A percentile compares a stretch with the other conserved stretches of the same genome.
phyloP scores from a whole-genome alignment of 2,797 vertebrate species.

The Cuniculus paca region DNA sequence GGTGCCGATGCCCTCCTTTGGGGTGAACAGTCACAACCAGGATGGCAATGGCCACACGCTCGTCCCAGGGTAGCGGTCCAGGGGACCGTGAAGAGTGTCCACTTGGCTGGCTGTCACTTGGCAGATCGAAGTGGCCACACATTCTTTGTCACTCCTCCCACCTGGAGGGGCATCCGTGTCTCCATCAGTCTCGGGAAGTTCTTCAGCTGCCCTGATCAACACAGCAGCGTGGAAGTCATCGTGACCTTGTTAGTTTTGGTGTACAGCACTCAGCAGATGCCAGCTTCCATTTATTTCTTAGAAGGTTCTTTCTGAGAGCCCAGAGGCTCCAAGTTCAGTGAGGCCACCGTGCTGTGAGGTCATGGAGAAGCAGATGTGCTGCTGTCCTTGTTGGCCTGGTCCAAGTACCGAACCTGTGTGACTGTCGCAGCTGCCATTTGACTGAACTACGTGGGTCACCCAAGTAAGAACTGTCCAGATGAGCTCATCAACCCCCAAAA shows the following conservation, averaged over 20 bases:
- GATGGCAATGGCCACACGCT: not conserved
- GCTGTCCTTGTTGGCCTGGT: not conserved
- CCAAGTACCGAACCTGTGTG: not conserved
- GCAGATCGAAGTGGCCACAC: not conserved
- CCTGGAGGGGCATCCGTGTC: not conserved
- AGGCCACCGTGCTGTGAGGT: not conserved
- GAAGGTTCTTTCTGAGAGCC: not conserved
- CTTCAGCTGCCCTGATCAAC: not conserved
- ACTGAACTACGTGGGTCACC: not conserved
- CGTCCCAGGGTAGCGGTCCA: not conserved
- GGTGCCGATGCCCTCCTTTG: not conserved
- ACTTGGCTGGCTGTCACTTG: not conserved
- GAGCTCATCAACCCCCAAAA: not conserved
- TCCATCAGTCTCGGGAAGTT: not conserved
- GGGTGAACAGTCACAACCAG: not conserved
- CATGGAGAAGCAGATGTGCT: not conserved
- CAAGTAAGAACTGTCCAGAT: not conserved
- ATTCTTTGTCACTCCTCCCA: not conserved
- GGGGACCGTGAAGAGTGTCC: not conserved
- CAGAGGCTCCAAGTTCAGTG: not conserved
- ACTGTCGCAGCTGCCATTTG: not conserved
- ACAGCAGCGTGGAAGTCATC: not conserved
- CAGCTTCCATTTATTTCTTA: not conserved
- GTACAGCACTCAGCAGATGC: not conserved
- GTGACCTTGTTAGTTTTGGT: not conserved